Evolutionary conservation across 2,888 invertebrate species (phyloP), one percentile per base, ranked within the genome.

Genomic region (Dorcus parallelipipedus): DNA sequence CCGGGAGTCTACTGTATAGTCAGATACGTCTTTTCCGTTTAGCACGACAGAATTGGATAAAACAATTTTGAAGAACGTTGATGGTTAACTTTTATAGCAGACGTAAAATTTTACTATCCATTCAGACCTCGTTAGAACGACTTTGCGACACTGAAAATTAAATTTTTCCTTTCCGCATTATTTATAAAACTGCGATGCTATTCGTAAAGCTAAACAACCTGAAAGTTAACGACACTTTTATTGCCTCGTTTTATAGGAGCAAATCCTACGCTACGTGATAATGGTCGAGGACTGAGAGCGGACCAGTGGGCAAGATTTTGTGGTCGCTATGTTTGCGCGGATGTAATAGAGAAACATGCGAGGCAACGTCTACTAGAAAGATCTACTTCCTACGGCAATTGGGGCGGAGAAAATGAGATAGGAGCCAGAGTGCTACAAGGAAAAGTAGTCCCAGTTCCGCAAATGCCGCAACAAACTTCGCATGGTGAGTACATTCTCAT

Each of bases 301-400:
- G 86, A 87, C 67, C 88, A 90, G 74, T 90, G 90, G 90, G 89
- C 90, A 1, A 78, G 86, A 64, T 88, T 85, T 73, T 89, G 89
- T 71, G 88, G 89, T 9, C 81, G 89, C 47, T 83, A 86, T 71
- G 82, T 85, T 40, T 87, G 87, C 69, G 86, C 88, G 3, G 88
- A 89, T 70, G 84, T 87, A 63, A 89, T 90, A 64, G 86, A 87
- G 66, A 86, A 86, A 69, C 84, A 85, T 71, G 82, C 84, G 4
- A 78, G 84, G 57, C 83, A 83, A 66, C 77, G 82, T 55, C 76
- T 85, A 2, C 73, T 85, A 56, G 84, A 85, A 62, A 78, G 83
- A 58, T 80, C 81, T 47, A 81, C 82, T 49, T 80, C 83, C 26
- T 83, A 79, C 61, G 77, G 77, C 52, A 73, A 73, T 59, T 86